Evolutionary conservation across 2,888 invertebrate species (phyloP), one percentile per base, ranked within the genome.

Genomic region (Capitulum mitella): DNA sequence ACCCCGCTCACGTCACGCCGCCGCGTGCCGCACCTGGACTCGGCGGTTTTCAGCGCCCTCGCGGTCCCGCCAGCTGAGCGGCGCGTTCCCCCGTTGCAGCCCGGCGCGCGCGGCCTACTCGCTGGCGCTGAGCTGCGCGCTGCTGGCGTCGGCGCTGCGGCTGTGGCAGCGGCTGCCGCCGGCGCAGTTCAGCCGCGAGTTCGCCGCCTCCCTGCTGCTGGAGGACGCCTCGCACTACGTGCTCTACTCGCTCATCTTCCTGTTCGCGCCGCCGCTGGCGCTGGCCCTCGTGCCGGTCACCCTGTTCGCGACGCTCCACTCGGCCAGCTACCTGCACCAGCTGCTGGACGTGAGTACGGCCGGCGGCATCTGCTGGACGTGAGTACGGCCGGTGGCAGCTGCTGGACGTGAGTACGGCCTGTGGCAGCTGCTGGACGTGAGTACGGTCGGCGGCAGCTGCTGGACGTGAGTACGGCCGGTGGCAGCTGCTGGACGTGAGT

Each of bases 271-370:
- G 70, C 70, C 70, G 40, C 81, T 82, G 82, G 94, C 94, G 37
- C 87, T 98, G 83, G 94, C 94, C 34, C 87, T 98, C 83, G 88
- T 94, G 80, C 99, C 99, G 12, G 90, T 98, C 80, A 91, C 94
- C 83, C 88, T 98, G 82, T 99, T 97, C 87, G 95, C 97, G 3
- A 85, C 96, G 26, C 89, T 98, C 76, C 98, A 99, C 87, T 92
- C 95, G 74, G 92, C 96, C 37, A 95, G 94, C 83, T 98, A 96
- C 88, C 93, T 96, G 22, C 89, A 96, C 79, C 91, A 92, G 80
- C 87, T 98, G 79, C 89, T 98, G 79, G 95, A 97, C 87, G 97
- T 97, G 90, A 93, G 95, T n/a, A n/a, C n/a, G n/a, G n/a, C n/a
- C n/a, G n/a, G n/a, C n/a, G n/a, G n/a, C n/a, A n/a, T n/a, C n/a